Evolutionary conservation across 2,888 invertebrate genomes (phyloP), one percentile per base, ranked within the genome.

Genomic region (Gastracanthus pulcherrimus): DNA sequence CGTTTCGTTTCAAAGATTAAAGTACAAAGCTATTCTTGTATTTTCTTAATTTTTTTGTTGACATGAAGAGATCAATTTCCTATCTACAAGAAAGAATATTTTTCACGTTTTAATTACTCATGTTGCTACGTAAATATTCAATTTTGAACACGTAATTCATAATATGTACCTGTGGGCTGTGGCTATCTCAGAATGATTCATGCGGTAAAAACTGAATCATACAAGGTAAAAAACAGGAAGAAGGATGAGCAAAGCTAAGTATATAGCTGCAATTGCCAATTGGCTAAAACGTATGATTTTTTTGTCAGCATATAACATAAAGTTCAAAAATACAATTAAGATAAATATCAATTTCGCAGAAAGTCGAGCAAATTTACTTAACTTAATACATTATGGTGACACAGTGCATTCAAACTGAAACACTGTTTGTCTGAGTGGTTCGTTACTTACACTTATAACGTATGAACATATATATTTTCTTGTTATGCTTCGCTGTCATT

Each of bases 311-410:
- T 34, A 34, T 6, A 9, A 2, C n/a, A 62, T 55, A 55, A 55
- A 26, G 51, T 23, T n/a, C n/a, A 36, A 64, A 16, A 36, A 19
- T 66, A 41, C 66, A 66, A 69, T 29, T n/a, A 31, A 11, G 69
- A 7, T 9, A 16, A 69, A 31, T 48, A 48, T 51, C 69, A 69
- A 31, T 69, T 67, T 69, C 69, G n/a, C 45, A 66, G 41, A 66
- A 26, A 38, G 66, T 26, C 16, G 41, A 41, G 45, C 48, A 69
- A 69, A 62, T 31, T 34, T 9, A 36, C 36, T 34, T 31, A 34
- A 4, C 34, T 19, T 34, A 31, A 31, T 19, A 19, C 19, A 62
- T 62, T 62, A 62, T 34, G 19, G 45, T 45, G 3, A 48, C 48
- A 5, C 62, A 2, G 19, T 1, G 34, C 13, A 13, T 9, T 58